phyloP scores from a whole-genome alignment of 2,113 vertebrate genomes.

The Corvus cornix region DNA sequence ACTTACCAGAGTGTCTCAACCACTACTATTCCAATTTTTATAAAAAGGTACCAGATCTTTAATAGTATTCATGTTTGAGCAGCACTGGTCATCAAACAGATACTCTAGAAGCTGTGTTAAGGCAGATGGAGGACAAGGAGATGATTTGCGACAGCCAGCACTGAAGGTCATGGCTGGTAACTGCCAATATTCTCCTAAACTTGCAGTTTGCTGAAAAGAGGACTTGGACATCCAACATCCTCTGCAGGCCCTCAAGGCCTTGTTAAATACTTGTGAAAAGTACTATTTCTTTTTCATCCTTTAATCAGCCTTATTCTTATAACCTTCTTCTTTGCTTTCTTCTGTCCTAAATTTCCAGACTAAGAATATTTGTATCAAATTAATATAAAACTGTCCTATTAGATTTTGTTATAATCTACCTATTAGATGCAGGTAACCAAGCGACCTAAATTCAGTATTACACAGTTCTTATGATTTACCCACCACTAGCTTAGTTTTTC shows the following conservation, averaged over 20 bases:
- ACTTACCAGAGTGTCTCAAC: not conserved
- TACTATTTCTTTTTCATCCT: not conserved
- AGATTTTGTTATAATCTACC: not conserved
- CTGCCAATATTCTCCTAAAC: not conserved
- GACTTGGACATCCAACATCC: fast-evolving
- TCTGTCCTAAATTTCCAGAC: not conserved
- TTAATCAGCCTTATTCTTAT: not conserved
- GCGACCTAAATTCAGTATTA: not conserved
- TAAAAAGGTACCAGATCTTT: not conserved
- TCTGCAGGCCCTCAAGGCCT: fast-evolving
- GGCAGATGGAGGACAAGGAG: not conserved
- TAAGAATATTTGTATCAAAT: not conserved
- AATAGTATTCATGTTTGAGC: not conserved
- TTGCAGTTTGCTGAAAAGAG: not conserved
- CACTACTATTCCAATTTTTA: not conserved
- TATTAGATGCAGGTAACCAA: not conserved
- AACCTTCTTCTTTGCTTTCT: not conserved
- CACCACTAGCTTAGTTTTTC: not conserved
- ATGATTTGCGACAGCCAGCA: not conserved
- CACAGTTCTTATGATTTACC: not conserved
- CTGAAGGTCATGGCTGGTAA: not conserved
- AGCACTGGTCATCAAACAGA: not conserved
- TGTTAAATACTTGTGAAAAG: not conserved
- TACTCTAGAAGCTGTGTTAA: not conserved
- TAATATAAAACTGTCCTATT: not conserved